Conservation (phyloP, 2,113 vertebrate genomes). For the Poeciliopsis prolifica region DNA sequence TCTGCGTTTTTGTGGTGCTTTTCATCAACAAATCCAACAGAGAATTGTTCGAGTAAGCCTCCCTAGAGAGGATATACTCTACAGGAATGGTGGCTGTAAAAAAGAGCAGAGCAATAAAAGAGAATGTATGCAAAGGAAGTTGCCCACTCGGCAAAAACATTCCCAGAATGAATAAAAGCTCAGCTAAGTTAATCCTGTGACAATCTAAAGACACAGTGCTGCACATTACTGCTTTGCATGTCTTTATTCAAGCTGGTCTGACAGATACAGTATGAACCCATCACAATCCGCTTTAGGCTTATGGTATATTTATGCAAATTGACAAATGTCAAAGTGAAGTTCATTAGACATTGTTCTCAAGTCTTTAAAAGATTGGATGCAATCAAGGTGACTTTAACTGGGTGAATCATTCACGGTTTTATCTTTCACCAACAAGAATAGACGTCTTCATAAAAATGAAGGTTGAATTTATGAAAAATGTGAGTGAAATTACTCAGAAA, state of each 20-base stretch:
- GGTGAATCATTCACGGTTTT: not conserved
- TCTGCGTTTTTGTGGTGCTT: constrained; percentile 28
- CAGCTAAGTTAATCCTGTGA: constrained; percentile 51
- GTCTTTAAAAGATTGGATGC: not conserved
- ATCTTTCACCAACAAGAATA: not conserved
- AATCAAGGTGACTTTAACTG: constrained; percentile 4
- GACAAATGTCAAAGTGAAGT: constrained; percentile 28
- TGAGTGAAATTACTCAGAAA: not conserved
- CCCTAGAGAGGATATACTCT: constrained; percentile 19
- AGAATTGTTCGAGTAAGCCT: constrained; percentile 1
- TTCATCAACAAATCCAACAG: constrained; percentile 38
- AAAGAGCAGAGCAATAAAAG: constrained; percentile 35
- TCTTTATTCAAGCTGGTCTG: constrained; percentile 46
- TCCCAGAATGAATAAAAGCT: constrained; percentile 51
- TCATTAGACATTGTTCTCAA: constrained; percentile 4
- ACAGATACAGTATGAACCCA: constrained; percentile 25
- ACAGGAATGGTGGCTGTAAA: constrained; percentile 24
- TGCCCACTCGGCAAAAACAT: constrained; percentile 60
- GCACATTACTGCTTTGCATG: constrained; percentile 48
- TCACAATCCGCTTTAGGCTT: constrained; percentile 14
- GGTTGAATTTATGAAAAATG: not conserved
- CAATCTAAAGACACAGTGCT: constrained; percentile 50
- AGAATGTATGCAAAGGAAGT: constrained; percentile 50
- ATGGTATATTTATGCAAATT: constrained; percentile 30
- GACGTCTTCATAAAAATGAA: not conserved